Conservation (phyloP, 2,797 vertebrate species). For the Myotis myotis region DNA sequence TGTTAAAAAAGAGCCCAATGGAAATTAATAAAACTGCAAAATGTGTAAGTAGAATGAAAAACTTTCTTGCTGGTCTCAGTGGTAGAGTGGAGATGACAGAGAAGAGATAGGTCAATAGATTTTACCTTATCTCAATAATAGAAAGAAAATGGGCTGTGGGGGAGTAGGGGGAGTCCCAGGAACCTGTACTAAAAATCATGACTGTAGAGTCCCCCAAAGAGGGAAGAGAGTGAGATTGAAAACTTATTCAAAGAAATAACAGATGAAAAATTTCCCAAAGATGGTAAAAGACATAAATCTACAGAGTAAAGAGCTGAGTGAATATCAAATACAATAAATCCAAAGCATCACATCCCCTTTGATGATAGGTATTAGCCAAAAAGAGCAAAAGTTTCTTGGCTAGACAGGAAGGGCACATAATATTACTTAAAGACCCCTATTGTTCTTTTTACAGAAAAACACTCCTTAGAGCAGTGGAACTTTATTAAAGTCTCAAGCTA, state of each 20-base stretch:
- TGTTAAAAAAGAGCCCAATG: not conserved
- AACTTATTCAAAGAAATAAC: not conserved
- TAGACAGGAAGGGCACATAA: not conserved
- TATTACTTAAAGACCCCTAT: not conserved
- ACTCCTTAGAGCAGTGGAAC: not conserved
- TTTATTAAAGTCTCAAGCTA: not conserved
- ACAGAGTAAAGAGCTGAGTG: not conserved
- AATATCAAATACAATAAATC: not conserved
- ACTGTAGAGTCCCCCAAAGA: not conserved
- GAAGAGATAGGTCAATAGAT: not conserved
- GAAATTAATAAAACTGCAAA: not conserved
- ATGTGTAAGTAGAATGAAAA: slow-evolving; percentile 12
- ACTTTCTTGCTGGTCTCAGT: not conserved
- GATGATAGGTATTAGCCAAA: not conserved
- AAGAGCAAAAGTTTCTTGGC: not conserved
- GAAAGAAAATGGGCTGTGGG: not conserved
- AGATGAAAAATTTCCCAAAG: not conserved
- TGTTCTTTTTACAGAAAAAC: not conserved
- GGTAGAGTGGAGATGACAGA: not conserved
- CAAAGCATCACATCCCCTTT: not conserved
- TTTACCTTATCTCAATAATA: not conserved
- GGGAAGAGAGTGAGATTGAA: not conserved
- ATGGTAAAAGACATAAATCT: not conserved
- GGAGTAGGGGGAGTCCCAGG: not conserved
- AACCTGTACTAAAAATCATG: not conserved